Evolutionary conservation across 2,113 vertebrate genomes (phyloP).

Genomic region (Boulengerochromis microlepis): DNA sequence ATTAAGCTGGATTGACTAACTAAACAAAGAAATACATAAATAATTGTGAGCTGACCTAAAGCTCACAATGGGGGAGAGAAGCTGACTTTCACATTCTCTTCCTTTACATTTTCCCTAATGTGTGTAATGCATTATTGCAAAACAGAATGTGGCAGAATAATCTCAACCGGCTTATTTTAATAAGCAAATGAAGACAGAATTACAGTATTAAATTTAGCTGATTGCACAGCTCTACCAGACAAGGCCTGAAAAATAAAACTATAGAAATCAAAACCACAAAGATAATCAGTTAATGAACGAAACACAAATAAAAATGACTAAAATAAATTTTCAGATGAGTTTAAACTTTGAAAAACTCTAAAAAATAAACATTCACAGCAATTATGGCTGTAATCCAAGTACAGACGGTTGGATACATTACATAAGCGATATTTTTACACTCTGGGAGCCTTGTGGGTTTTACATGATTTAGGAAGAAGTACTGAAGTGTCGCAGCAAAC

Average conservation of each 20-base stretch:
- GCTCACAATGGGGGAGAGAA: neutral
- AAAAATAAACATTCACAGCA: neutral
- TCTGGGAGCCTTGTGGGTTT: neutral
- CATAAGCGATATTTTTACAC: neutral
- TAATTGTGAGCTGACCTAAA: neutral
- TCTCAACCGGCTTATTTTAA: neutral
- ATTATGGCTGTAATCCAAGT: neutral
- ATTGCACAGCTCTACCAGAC: neutral
- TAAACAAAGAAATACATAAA: neutral
- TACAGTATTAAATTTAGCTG: neutral
- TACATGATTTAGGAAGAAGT: neutral
- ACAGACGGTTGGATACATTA: neutral
- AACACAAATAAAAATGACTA: neutral
- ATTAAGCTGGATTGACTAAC: neutral
- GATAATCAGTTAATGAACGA: neutral
- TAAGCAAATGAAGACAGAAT: neutral
- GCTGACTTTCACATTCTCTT: neutral
- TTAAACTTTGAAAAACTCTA: neutral
- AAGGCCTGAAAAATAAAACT: neutral
- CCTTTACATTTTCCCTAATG: neutral
- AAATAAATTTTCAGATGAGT: neutral
- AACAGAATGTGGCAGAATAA: neutral
- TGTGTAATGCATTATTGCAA: neutral
- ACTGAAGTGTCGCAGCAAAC: neutral
- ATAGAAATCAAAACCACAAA: neutral